Conservation (phyloP, 1,140 invertebrate genomes). For the Aphis craccivora region DNA sequence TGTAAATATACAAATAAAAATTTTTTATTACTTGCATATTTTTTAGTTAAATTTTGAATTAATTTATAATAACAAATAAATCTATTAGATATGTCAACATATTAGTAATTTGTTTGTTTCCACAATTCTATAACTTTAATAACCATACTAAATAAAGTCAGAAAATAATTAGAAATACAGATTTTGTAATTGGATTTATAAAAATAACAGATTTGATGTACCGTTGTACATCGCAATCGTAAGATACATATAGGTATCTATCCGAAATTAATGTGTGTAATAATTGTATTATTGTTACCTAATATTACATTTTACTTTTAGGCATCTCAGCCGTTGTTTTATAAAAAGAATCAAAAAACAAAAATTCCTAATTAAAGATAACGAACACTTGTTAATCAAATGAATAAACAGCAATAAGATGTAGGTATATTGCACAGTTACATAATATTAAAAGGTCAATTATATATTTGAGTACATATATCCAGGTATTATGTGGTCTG, state of each 20-base stretch:
- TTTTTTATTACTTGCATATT: too few species aligned
- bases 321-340: not conserved
- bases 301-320: not conserved
- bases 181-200: not conserved
- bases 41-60: not conserved
- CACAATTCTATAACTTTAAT: not conserved
- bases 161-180: not conserved
- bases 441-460: not conserved
- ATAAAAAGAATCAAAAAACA: slow-evolving; percentile 19
- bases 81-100: not conserved
- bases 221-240: not conserved
- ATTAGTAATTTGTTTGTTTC: not conserved
- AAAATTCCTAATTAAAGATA: not conserved
- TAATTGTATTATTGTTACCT: not conserved
- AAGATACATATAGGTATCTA: not conserved
- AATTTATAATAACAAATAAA: not conserved
- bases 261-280: not conserved
- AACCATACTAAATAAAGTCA: not conserved
- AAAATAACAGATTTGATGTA: not conserved
- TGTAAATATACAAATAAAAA: too few species aligned
- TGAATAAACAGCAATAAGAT: not conserved
- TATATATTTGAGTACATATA: not conserved
- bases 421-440: not conserved
- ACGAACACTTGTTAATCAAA: not conserved
- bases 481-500: not conserved